Conservation (phyloP, 2,888 invertebrate genomes). For the Lacanobia oleracea region DNA sequence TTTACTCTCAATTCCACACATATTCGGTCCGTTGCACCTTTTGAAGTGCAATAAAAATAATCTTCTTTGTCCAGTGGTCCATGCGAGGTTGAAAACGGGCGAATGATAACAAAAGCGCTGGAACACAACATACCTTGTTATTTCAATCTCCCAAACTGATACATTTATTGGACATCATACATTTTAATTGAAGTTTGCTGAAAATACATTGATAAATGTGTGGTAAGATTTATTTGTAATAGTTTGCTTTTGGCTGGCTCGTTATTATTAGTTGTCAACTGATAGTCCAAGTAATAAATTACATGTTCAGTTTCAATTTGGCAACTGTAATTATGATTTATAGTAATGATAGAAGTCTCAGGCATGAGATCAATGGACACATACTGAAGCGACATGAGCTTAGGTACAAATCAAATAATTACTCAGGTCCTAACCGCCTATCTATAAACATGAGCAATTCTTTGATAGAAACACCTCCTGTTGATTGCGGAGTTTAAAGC, state of each 20-base stretch:
- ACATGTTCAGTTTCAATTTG: slow-evolving; percentile 10
- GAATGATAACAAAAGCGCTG: slow-evolving; percentile 79
- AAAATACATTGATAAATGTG: slow-evolving; percentile 50
- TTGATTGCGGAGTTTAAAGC: slow-evolving; percentile 15
- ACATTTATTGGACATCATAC: slow-evolving; percentile 71
- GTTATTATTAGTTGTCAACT: slow-evolving; percentile 7
- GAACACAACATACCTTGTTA: slow-evolving; percentile 76
- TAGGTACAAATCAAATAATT: not conserved
- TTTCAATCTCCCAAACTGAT: slow-evolving; percentile 79
- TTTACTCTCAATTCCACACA: slow-evolving; percentile 84
- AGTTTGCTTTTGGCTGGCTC: not conserved
- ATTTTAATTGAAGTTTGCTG: slow-evolving; percentile 71
- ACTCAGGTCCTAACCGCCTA: slow-evolving; percentile 9
- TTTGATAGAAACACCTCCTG: not conserved
- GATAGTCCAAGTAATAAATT: slow-evolving; percentile 19
- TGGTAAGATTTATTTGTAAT: slow-evolving; percentile 41
- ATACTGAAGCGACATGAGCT: not conserved
- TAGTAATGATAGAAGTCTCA: slow-evolving; percentile 2
- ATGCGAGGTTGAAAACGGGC: slow-evolving; percentile 76
- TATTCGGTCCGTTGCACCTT: slow-evolving; percentile 85
- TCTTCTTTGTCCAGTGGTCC: slow-evolving; percentile 85
- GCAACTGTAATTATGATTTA: slow-evolving; percentile 1
- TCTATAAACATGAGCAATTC: not conserved
- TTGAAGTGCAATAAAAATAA: slow-evolving; percentile 88
- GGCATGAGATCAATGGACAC: not conserved